Percentiles rank a stretch among this genome's conserved stretches.
Evolutionary conservation across 2,113 vertebrate species (phyloP).

Genomic region (Corapipo altera): DNA sequence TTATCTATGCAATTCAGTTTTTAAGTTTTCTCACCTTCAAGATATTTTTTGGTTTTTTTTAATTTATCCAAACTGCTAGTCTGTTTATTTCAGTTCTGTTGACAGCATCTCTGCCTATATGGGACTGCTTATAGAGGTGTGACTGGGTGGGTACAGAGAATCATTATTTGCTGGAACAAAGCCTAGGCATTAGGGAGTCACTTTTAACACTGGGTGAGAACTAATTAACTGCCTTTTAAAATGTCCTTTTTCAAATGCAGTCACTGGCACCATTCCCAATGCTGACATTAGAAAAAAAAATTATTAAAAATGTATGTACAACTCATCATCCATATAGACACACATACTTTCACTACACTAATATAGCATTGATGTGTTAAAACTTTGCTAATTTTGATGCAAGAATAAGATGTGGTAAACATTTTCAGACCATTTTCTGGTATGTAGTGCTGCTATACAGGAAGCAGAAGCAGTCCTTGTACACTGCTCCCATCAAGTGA

Average conservation of each 20-base stretch:
- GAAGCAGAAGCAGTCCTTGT: background rate
- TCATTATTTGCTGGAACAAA: background rate
- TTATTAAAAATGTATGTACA: background rate
- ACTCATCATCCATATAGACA: background rate
- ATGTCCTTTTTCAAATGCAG: background rate
- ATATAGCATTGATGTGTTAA: background rate
- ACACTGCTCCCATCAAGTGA: background rate
- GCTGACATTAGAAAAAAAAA: background rate
- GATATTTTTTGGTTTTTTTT: background rate
- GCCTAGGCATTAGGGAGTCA: background rate
- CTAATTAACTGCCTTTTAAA: background rate
- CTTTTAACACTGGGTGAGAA: background rate
- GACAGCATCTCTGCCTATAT: background rate
- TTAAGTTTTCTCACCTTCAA: background rate
- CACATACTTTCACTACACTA: background rate
- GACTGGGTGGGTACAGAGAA: background rate
- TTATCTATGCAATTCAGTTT: background rate
- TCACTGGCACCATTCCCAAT: background rate
- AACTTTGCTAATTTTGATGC: background rate
- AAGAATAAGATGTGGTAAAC: background rate
- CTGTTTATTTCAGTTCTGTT: background rate
- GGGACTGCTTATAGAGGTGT: background rate
- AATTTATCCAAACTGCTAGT: background rate
- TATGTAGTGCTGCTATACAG: background rate
- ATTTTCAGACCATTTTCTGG: background rate